Evolutionary conservation across 1,140 invertebrate genomes (phyloP).

Genomic region (Neoseiulus cucumeris): DNA sequence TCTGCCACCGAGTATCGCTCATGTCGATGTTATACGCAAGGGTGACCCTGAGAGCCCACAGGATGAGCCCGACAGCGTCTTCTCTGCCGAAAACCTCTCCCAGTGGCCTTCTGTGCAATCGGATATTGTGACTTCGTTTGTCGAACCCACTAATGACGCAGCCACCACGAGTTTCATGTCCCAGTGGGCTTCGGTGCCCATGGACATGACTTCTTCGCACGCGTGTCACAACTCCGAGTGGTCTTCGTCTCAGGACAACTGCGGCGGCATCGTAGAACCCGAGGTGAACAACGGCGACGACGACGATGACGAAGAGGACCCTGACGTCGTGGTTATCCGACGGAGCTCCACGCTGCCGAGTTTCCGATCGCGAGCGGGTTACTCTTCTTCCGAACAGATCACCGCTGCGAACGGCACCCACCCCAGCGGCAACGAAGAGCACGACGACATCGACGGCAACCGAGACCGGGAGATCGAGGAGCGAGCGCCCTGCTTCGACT

Average conservation of each 20-base stretch:
- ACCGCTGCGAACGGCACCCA: background rate
- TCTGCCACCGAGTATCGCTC: background rate
- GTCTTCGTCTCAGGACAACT: background rate
- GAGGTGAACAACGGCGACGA: background rate
- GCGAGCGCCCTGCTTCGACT: too few relatives aligned
- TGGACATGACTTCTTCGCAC: background rate
- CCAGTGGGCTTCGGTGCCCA: conserved; percentile 9
- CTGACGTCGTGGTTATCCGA: background rate
- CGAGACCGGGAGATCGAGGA: too few relatives aligned
- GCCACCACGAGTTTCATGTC: background rate
- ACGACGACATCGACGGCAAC: too few relatives aligned
- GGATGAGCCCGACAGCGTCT: background rate
- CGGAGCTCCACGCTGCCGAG: background rate
- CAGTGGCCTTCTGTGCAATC: conserved; percentile 9
- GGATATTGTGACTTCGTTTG: background rate
- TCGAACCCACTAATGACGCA: background rate
- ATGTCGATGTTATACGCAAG: conserved; percentile 5
- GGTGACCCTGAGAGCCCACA: conserved; percentile 1
- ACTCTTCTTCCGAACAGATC: background rate
- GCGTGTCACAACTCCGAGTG: background rate
- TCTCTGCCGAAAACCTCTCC: background rate
- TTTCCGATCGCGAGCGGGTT: background rate
- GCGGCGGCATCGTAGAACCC: too few relatives aligned
- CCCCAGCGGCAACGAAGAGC: background rate
- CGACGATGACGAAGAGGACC: background rate